Evolutionary conservation across 2,797 vertebrate species (phyloP), one percentile per base, ranked within the genome.

Genomic region (Crocodylus rhombifer): DNA sequence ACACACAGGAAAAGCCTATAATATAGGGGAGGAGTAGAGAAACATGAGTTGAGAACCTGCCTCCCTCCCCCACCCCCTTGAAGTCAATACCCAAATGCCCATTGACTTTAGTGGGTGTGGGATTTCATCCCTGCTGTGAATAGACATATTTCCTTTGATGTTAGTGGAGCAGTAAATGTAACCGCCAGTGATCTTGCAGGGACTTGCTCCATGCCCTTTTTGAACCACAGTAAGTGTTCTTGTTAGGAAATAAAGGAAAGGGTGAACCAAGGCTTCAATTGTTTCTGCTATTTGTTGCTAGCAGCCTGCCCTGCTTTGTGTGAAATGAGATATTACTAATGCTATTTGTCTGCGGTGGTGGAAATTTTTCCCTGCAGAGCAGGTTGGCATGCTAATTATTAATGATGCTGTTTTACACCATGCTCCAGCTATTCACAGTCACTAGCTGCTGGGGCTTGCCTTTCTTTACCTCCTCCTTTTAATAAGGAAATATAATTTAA

Each of bases 321-420:
- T 82, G 91, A 93, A 95, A 93, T 87, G 86, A 85, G 56, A 80
- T 88, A 88, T 90, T 93, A 58, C 75, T 90, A 85, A 94, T 61
- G 75, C 67, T 91, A 28, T 88, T 94, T 4, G 25, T 89, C 87
- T 88, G 80, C 74, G 71, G 30, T 82, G 85, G 79, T 88, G 90
- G 92, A 73, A 94, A 73, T 81, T 73, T 85, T 94, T 81, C 67
- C 77, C 85, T 67, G 67, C 82, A 81, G 77, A 17, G 73, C 1
- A 0, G 30, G 67, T 65, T 82, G 80, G 58, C 80, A 77, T 58
- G 1, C 14, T 84, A 79, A 81, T 95, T 82, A 77, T 64, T 86
- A 87, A 81, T 26, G 36, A 56, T 77, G 57, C 33, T 33, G 42
- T 60, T 86, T 85, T 58, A 69, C 51, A 56, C 60, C 36, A 5